phyloP scores from a whole-genome alignment of 1,140 invertebrate genomes.

The Procambarus clarkii region DNA sequence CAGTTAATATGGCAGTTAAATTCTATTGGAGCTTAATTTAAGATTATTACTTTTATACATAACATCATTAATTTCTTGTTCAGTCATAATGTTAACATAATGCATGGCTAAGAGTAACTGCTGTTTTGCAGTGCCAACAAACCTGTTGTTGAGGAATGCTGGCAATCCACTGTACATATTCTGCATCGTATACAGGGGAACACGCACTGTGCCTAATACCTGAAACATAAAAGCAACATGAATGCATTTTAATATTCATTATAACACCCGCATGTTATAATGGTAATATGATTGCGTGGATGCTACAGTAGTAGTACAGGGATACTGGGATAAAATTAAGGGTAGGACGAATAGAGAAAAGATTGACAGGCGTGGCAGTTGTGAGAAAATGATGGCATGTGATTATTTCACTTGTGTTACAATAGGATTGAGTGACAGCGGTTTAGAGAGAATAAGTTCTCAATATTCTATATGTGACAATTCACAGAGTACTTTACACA shows the following conservation, averaged over 20 bases:
- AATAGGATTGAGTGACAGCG: too few species aligned
- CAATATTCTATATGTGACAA: too few species aligned
- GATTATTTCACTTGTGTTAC: too few species aligned
- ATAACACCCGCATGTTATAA: too few species aligned
- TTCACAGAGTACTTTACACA: too few species aligned
- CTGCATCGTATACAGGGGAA: slow-evolving; percentile 79
- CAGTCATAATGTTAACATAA: slow-evolving; percentile 55
- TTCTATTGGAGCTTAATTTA: slow-evolving; percentile 62
- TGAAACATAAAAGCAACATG: slow-evolving; percentile 58
- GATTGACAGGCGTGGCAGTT: too few species aligned
- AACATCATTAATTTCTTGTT: slow-evolving; percentile 63
- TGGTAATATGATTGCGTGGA: too few species aligned
- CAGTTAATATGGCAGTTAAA: slow-evolving; percentile 26
- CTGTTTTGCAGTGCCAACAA: slow-evolving; percentile 77
- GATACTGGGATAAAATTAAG: too few species aligned
- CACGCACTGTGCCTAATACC: slow-evolving; percentile 77
- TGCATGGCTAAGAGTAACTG: slow-evolving; percentile 76
- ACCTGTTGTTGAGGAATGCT: slow-evolving; percentile 78
- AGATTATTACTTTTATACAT: slow-evolving; percentile 69
- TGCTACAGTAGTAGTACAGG: too few species aligned
- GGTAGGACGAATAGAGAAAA: too few species aligned
- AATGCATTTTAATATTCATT: not conserved
- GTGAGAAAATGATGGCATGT: too few species aligned
- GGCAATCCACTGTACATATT: slow-evolving; percentile 79
- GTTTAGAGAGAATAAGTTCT: too few species aligned